Evolutionary conservation across 2,888 invertebrate species (phyloP), one percentile per base, ranked within the genome.

Genomic region (Meloe dianella): DNA sequence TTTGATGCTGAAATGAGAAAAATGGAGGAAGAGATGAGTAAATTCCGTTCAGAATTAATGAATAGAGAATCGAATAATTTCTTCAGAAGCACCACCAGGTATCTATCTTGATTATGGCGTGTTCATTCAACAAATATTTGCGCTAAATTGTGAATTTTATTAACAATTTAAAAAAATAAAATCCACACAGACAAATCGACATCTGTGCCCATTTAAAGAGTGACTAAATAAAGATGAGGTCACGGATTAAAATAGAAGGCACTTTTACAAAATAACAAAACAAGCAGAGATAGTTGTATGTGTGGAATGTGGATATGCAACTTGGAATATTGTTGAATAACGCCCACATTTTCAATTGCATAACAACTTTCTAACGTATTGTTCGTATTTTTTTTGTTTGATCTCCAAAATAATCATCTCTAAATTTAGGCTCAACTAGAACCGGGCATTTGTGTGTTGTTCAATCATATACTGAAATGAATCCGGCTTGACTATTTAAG

Each of bases 21-120:
- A 87, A 97, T 98, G 95, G 97, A 98, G 87, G 97, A 97, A 81
- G 97, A 97, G 87, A 97, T 97, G 97, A 92, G 92, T 84, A 92
- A 93, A 87, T 96, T 96, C 87, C 89, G 96, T 79, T 93, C 93
- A 75, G 95, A 96, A 84, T 87, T 96, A 73, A 94, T 96, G 92
- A 95, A 94, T 85, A 91, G 94, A 81, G 96, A 96, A 85, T 92
- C 93, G 81, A 92, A 92, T 84, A 93, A 94, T 82, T 94, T 95
- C 87, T 95, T 95, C 86, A 93, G 94, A 86, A 92, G 91, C 84
- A 92, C 94, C 79, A 91, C 92, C 82, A 94, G 94, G 94, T 95
- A 90, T 82, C 75, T 81, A 71, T 65, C n/a, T 17, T 41, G 10
- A 32, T n/a, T n/a, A n/a, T n/a, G n/a, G n/a, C n/a, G n/a, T 32